Conservation (phyloP, 2,797 vertebrate species). For the Distichodus sexfasciatus region DNA sequence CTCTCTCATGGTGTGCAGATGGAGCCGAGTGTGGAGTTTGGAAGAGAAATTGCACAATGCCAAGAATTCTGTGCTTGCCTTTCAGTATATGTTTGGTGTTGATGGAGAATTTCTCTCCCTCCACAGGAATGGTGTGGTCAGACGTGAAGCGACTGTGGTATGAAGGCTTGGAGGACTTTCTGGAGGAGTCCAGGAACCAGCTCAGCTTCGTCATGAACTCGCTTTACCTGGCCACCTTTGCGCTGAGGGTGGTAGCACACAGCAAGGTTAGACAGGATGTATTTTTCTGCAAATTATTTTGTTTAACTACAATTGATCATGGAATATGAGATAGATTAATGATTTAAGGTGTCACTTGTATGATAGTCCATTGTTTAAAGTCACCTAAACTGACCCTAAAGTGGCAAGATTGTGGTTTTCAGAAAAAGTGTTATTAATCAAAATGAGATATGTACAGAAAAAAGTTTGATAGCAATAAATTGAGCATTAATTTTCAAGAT, state of each 20-base stretch:
- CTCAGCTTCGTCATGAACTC: constrained; percentile 99
- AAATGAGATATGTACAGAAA: too few relatives aligned
- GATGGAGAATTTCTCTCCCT: constrained; percentile 20
- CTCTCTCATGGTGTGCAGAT: too few relatives aligned
- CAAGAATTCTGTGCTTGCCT: constrained; percentile 32
- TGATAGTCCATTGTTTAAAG: too few relatives aligned
- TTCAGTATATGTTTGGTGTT: constrained; percentile 7
- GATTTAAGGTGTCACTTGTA: not conserved
- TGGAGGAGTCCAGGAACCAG: constrained; percentile 96
- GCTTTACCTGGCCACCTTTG: constrained; percentile 93
- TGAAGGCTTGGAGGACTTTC: constrained; percentile 93
- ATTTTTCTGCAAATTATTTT: too few relatives aligned
- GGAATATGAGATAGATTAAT: not conserved
- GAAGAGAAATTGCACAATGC: constrained; percentile 42
- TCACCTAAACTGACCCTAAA: too few relatives aligned
- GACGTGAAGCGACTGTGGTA: constrained; percentile 98
- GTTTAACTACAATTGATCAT: too few relatives aligned
- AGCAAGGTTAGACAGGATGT: constrained; percentile 92
- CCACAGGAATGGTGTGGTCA: constrained; percentile 97
- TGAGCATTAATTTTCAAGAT: too few relatives aligned
- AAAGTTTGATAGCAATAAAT: too few relatives aligned
- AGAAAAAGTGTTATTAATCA: too few relatives aligned
- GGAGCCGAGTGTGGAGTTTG: constrained; percentile 31
- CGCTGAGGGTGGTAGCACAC: constrained; percentile 94
- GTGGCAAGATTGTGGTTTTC: too few relatives aligned